Evolutionary conservation across 2,888 invertebrate genomes (phyloP).

Genomic region (Andrena camellia): DNA sequence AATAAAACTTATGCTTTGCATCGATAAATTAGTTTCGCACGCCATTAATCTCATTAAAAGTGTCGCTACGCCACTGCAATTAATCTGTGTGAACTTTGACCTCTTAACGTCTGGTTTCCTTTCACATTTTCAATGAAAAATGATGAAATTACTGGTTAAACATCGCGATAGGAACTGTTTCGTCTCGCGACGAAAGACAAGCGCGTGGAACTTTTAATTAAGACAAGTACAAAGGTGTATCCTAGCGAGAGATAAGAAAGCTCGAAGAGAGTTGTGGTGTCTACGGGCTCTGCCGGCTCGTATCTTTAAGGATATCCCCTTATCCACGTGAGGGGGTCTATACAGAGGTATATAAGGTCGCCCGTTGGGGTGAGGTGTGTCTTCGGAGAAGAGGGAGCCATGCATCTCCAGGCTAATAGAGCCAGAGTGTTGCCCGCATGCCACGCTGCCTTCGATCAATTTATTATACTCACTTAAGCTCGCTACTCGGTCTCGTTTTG

Average conservation of each 20-base stretch:
- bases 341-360: conserved; percentile 58
- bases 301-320: conserved; percentile 63
- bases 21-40: conserved; percentile 28
- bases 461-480: conserved; percentile 77
- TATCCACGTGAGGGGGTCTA: conserved; percentile 61
- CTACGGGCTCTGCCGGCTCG: conserved; percentile 15
- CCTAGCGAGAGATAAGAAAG: not conserved
- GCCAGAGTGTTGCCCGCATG: conserved; percentile 76
- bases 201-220: too few relatives aligned
- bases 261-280: conserved; percentile 24
- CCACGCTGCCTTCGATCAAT: conserved; percentile 75
- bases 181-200: too few relatives aligned
- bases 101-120: not conserved
- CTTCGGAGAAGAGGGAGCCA: conserved; percentile 69
- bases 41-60: conserved; percentile 11
- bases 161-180: too few relatives aligned
- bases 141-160: too few relatives aligned
- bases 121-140: too few relatives aligned
- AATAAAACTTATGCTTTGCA: conserved; percentile 29
- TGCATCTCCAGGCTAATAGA: conserved; percentile 76
- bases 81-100: not conserved
- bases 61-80: not conserved
- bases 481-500: conserved; percentile 59
- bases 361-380: conserved; percentile 57
- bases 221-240: not conserved